These are phyloP conservation scores for Cheilosia pagana DNA, from an alignment of 2,888 invertebrate genomes.

Conservation along the genomic window DNA sequence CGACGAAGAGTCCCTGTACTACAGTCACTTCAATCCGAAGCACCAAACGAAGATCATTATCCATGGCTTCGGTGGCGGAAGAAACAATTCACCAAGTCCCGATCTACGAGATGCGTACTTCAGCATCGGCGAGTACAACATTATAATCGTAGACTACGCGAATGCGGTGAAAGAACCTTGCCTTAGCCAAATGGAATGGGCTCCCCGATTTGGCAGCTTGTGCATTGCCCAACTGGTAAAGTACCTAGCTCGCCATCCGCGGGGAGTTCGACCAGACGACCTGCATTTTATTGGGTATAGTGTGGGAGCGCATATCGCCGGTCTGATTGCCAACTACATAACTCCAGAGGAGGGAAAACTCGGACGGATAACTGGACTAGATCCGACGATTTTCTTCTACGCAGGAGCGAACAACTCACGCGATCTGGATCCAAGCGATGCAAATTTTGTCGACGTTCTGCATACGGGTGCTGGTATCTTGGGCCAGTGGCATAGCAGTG, in stretches of 20 bases:
- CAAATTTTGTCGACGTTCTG: constrained; percentile 92
- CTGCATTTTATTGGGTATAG: constrained; percentile 94
- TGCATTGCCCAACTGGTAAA: constrained; percentile 92
- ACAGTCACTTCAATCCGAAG: constrained; percentile 90
- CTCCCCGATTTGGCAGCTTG: constrained; percentile 87
- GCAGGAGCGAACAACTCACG: constrained; percentile 91
- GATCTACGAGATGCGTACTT: constrained; percentile 94
- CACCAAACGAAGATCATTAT: constrained; percentile 94
- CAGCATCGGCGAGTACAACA: constrained; percentile 91
- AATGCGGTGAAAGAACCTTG: constrained; percentile 92
- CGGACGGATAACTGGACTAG: constrained; percentile 93
- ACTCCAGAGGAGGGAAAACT: constrained; percentile 88
- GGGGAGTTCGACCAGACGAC: constrained; percentile 89
- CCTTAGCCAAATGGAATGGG: constrained; percentile 90
- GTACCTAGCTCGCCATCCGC: constrained; percentile 91
- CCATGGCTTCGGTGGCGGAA: constrained; percentile 95
- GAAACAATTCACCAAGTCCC: constrained; percentile 92
- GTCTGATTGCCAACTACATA: constrained; percentile 91
- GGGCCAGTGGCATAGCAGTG: constrained; percentile 95
- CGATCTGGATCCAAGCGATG: constrained; percentile 91
- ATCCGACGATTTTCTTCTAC: constrained; percentile 94
- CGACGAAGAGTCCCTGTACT: constrained; percentile 88
- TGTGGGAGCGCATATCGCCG: constrained; percentile 94
- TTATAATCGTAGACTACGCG: constrained; percentile 94
- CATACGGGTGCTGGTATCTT: constrained; percentile 95